Evolutionary conservation across 2,888 invertebrate species (phyloP), one percentile per base, ranked within the genome.

Genomic region (Ctenicera cuprea): DNA sequence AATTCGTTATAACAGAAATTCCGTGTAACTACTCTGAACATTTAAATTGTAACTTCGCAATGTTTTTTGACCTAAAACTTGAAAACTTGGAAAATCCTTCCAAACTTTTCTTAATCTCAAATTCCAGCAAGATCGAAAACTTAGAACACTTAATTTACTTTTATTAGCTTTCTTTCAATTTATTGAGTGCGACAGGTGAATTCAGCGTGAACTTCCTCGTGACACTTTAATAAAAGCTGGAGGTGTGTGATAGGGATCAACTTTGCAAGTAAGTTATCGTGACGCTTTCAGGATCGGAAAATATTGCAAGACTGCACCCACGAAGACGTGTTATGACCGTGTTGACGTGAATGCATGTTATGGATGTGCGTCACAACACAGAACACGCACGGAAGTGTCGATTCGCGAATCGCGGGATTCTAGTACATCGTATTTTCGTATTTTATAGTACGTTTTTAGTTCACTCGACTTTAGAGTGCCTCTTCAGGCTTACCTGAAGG

Each of bases 351-450:
- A 67, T 41, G 14, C 37, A 30, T 22, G 26, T 30, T 54, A 20
- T 9, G 67, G 57, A 67, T 37, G 50, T 67, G 57, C 67, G 67
- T 67, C 57, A 67, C 14, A 16, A 38, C 57, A 22, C 67, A 33
- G 18, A 67, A 41, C 57, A 67, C 38, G 65, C 54, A 54, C 54
- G 14, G 18, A 54, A 26, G 30, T 30, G 54, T 54, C 30, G 22
- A 22, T 20, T 26, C 22, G 2, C 14, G 30, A 54, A 54, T 30
- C 30, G 11, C 52, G n/a, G 14, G 50, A 14, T n/a, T 16, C 16
- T 20, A 14, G n/a, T 48, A 2, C 4, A 18, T 16, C 48, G 16
- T 48, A 48, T 48, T 48, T 48, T 48, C 9, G 16, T 48, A 48
- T 48, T 48, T 48, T 11, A 16, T 14, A 30, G 30, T 54, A n/a